phyloP scores from a whole-genome alignment of 2,797 vertebrate genomes.

The Brachymystax lenok region DNA sequence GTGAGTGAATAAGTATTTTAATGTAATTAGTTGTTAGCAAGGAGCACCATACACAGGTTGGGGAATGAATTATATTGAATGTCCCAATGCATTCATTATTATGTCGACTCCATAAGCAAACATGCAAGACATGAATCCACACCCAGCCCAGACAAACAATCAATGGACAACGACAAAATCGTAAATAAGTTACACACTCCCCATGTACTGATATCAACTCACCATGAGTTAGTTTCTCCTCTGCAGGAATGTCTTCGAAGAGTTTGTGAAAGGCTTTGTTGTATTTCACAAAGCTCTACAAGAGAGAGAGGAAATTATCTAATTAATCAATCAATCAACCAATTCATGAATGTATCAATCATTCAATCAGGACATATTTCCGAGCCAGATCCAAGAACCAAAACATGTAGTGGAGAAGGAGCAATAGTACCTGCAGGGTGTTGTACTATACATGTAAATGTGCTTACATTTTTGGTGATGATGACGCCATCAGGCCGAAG shows the following conservation, averaged over 20 bases:
- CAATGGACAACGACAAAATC: background rate
- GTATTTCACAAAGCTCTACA: constrained; percentile 65
- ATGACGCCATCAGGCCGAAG: constrained; percentile 29
- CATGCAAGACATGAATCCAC: background rate
- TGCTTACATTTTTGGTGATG: constrained; percentile 52
- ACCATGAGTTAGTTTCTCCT: constrained; percentile 72
- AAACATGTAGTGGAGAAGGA: too few species aligned
- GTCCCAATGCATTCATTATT: background rate
- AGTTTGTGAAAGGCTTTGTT: constrained; percentile 76
- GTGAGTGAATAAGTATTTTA: background rate
- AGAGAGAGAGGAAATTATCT: background rate
- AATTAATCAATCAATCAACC: background rate
- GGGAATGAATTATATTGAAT: background rate
- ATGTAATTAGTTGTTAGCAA: background rate
- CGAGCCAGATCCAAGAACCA: background rate
- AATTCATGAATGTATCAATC: background rate
- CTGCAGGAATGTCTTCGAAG: constrained; percentile 74
- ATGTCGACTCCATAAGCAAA: background rate
- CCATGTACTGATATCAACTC: constrained; percentile 49
- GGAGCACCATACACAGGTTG: background rate
- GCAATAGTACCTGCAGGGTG: background rate
- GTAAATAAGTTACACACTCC: background rate
- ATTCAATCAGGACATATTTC: background rate
- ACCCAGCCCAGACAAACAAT: background rate
- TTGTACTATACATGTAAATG: background rate